phyloP scores from a whole-genome alignment of 1,140 invertebrate genomes.

The Microvelia longipes region DNA sequence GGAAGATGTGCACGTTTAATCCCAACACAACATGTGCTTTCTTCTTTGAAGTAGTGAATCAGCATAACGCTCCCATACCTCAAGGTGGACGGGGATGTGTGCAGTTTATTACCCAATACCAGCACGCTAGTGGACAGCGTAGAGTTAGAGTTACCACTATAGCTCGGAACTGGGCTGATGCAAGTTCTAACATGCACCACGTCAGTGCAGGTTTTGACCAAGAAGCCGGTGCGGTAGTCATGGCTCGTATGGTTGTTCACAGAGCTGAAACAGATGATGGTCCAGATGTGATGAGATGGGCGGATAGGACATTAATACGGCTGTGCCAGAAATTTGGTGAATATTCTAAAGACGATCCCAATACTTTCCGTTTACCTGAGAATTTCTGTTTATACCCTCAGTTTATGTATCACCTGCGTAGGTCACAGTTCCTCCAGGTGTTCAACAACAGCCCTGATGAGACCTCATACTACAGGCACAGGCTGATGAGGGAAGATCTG shows the following conservation, averaged over 20 bases:
- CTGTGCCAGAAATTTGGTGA: slow-evolving; percentile 99
- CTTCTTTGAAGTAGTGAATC: slow-evolving; percentile 96
- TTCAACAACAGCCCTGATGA: slow-evolving; percentile 99
- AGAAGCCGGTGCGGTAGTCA: slow-evolving; percentile 90
- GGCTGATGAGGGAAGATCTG: slow-evolving; percentile 92
- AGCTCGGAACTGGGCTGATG: slow-evolving; percentile 83
- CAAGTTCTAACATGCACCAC: slow-evolving; percentile 59
- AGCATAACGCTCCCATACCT: slow-evolving; percentile 86
- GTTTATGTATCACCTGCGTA: slow-evolving; percentile 97
- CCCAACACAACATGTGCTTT: slow-evolving; percentile 84
- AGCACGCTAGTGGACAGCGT: slow-evolving; percentile 90
- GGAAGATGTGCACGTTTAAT: slow-evolving; percentile 93
- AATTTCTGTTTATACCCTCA: slow-evolving; percentile 98
- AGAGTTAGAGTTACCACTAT: slow-evolving; percentile 92
- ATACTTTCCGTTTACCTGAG: slow-evolving; percentile 85
- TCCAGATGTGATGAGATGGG: slow-evolving; percentile 92
- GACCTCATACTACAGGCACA: slow-evolving; percentile 96
- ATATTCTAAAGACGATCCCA: slow-evolving; percentile 93
- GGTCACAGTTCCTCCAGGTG: slow-evolving; percentile 99
- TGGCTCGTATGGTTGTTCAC: slow-evolving; percentile 92
- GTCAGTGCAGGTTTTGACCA: slow-evolving; percentile 91
- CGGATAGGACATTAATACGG: slow-evolving; percentile 93
- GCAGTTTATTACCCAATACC: slow-evolving; percentile 97
- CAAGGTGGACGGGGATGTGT: slow-evolving; percentile 91
- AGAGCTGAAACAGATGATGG: slow-evolving; percentile 90